phyloP scores from a whole-genome alignment of 2,113 vertebrate species.

The Apaloderma vittatum region DNA sequence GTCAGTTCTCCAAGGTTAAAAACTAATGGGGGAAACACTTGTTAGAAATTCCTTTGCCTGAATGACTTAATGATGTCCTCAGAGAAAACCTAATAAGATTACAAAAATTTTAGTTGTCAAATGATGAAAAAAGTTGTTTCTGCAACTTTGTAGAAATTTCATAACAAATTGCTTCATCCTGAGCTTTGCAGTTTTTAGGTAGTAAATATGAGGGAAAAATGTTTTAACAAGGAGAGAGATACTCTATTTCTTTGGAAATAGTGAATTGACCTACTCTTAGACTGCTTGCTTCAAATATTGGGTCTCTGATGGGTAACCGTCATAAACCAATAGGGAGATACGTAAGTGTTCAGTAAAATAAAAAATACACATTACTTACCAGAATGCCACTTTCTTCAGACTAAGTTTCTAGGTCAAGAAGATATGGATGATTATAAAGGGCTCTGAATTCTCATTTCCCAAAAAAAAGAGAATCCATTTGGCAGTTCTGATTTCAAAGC shows the following conservation, averaged over 20 bases:
- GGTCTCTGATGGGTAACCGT: background rate
- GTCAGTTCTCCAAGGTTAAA: background rate
- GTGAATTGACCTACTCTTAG: background rate
- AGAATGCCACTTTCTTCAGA: background rate
- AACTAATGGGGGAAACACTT: background rate
- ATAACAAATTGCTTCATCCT: background rate
- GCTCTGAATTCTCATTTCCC: background rate
- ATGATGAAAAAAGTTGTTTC: background rate
- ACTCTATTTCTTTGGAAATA: background rate
- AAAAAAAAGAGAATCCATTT: background rate
- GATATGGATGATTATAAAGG: background rate
- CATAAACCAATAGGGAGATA: background rate
- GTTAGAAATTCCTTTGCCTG: background rate
- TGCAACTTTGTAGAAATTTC: background rate
- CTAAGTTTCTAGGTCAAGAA: background rate
- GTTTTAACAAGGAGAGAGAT: background rate
- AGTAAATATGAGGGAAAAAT: background rate
- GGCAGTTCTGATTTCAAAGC: background rate
- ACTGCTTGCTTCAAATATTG: background rate
- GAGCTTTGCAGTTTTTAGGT: background rate
- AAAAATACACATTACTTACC: background rate
- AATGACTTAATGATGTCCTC: background rate
- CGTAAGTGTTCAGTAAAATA: background rate
- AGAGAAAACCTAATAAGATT: background rate
- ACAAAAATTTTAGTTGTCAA: background rate